Conservation (phyloP, 2,113 vertebrate genomes). For the Saccopteryx leptura region DNA sequence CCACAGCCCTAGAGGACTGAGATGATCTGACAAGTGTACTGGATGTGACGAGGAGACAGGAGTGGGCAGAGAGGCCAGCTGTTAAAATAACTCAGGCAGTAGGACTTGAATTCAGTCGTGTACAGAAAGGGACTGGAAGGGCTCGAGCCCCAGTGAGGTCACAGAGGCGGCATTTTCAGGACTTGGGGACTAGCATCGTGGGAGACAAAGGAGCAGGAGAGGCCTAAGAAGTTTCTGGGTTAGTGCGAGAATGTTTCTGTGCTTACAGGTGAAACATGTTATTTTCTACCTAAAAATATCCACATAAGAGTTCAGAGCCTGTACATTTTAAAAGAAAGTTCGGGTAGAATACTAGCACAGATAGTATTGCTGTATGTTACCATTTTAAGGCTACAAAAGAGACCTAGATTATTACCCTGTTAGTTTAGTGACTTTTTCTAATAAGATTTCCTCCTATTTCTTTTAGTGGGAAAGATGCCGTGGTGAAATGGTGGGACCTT, state of each 20-base stretch:
- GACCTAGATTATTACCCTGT: background rate
- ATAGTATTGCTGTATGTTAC: background rate
- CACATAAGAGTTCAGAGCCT: background rate
- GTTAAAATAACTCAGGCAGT: background rate
- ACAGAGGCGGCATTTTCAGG: background rate
- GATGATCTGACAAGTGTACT: background rate
- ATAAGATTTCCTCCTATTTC: background rate
- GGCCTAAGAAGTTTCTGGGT: background rate
- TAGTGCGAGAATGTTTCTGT: background rate
- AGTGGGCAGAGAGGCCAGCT: background rate
- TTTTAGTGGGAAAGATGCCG: conserved; percentile 95
- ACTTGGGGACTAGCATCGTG: accelerated
- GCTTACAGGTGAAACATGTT: background rate
- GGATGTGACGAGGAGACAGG: background rate
- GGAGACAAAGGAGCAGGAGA: background rate
- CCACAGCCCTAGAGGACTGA: background rate
- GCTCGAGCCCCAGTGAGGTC: background rate
- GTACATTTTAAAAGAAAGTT: background rate
- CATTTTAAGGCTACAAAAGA: conserved; percentile 8
- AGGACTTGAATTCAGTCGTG: background rate
- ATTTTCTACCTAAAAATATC: background rate
- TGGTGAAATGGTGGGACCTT: conserved; percentile 99
- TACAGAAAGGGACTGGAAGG: background rate
- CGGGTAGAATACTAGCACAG: background rate
- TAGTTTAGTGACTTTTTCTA: background rate